These are phyloP conservation scores for Ceratina japonica DNA, from an alignment of 1,140 invertebrate genomes.

Conservation along the genomic window DNA sequence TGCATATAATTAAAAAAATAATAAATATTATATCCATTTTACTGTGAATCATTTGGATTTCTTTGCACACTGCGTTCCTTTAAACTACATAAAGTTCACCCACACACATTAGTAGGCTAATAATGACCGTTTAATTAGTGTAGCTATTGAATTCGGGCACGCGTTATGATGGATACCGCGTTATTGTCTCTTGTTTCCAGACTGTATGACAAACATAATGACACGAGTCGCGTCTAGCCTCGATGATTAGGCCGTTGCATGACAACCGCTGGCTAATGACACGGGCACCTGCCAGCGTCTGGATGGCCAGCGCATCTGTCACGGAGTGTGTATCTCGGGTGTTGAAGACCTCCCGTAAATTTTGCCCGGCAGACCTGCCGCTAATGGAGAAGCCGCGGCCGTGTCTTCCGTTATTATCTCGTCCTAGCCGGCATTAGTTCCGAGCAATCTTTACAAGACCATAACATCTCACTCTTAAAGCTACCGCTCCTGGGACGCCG, in stretches of 20 bases:
- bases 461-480: background rate
- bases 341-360: conserved; percentile 16
- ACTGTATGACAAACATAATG: background rate
- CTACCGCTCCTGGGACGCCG: background rate
- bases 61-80: too few relatives aligned
- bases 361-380: background rate
- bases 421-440: background rate
- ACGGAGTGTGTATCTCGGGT: background rate
- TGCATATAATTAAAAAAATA: too few relatives aligned
- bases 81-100: background rate
- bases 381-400: background rate
- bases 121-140: too few relatives aligned
- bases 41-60: too few relatives aligned
- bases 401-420: conserved; percentile 5
- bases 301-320: conserved; percentile 8
- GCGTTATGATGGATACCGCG: background rate
- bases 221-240: background rate
- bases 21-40: too few relatives aligned
- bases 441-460: background rate
- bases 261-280: conserved; percentile 16
- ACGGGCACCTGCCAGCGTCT: background rate
- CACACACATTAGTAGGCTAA: too few relatives aligned
- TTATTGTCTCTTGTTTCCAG: background rate
- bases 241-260: background rate
- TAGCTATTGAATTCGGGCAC: background rate